Base-by-base conservation (phyloP, 1,140 invertebrate genomes). In the Drosophila tropicalis region DNA sequence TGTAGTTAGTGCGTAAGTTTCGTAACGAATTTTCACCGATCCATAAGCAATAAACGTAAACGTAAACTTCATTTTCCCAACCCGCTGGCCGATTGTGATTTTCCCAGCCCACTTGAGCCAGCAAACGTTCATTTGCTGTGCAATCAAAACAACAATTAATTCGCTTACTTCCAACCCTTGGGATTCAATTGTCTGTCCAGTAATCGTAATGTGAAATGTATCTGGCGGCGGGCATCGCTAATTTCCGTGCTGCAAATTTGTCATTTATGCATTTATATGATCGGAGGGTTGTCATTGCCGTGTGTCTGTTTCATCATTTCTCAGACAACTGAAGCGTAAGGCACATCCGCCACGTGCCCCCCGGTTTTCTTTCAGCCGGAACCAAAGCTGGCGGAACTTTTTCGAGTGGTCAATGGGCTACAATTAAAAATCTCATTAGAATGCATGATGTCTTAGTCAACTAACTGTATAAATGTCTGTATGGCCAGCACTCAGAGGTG, bases 81-180 rank as follows among this genome's bases (percentile, higher is more conserved):
- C 25, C 10, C 13, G 19, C 9, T 7, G 39, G 39, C 10, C 10
- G 62, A 19, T 15, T 58, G 19, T 15, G 55, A 56, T 78, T 86
- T 85, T 87, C 83, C 83, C 83, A 86, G 82, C 60, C 17, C 77
- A 77, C 77, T 79, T 79, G 65, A 79, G 70, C 63, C 39, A 47
- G n/a, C 17, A n/a, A 29, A 22, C 22, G 34, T 65, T 56, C 68
- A 76, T 79, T 79, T 74, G 76, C 62, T 69, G 71, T 36, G 80
- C 83, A 87, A 87, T 87, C 84, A 87, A 87, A 87, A 89, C 84
- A 87, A 76, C 76, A 87, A 87, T 87, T 87, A 87, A 87, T 87
- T 87, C 83, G 68, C 76, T 83, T 80, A 83, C 83, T 72, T 57
- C 12, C 82, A 74, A 89, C 83, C 83, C 83, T 67, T 67, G 80